Conservation (phyloP, 2,888 invertebrate species). For the Eupithecia vulgata region DNA sequence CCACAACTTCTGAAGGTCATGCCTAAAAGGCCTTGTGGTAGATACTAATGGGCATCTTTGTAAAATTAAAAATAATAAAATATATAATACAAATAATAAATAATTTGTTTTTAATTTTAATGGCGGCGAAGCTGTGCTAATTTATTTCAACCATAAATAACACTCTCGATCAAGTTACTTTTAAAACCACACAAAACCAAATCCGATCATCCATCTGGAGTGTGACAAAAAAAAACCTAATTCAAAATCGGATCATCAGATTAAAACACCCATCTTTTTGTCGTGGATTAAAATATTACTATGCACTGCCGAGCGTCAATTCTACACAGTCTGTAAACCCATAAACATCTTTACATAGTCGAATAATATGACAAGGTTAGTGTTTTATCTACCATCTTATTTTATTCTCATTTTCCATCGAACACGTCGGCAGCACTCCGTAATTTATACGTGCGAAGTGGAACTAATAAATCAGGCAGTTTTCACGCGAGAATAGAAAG, state of each 20-base stretch:
- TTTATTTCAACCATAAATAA: too few relatives aligned
- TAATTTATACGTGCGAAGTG: constrained; percentile 40
- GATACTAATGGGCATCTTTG: constrained; percentile 12
- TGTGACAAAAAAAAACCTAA: too few relatives aligned
- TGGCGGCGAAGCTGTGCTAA: too few relatives aligned
- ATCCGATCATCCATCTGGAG: too few relatives aligned
- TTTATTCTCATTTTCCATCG: constrained; percentile 22
- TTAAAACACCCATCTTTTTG: neutral
- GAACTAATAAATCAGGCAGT: constrained; percentile 41
- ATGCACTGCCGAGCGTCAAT: neutral
- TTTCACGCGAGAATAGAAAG: constrained; percentile 39
- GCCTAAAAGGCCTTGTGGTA: constrained; percentile 22
- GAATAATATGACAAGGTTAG: neutral
- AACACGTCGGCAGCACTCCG: constrained; percentile 19
- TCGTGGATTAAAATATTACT: neutral
- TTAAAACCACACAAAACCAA: too few relatives aligned
- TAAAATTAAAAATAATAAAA: too few relatives aligned
- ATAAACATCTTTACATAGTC: neutral
- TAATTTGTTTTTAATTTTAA: too few relatives aligned
- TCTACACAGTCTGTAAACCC: neutral
- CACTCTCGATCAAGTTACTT: too few relatives aligned
- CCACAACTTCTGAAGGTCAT: constrained; percentile 23
- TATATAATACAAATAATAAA: too few relatives aligned
- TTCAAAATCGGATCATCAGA: too few relatives aligned
- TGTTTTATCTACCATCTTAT: constrained; percentile 12